Base-by-base conservation (phyloP, 2,888 invertebrate genomes). In the Nudaria mundana region DNA sequence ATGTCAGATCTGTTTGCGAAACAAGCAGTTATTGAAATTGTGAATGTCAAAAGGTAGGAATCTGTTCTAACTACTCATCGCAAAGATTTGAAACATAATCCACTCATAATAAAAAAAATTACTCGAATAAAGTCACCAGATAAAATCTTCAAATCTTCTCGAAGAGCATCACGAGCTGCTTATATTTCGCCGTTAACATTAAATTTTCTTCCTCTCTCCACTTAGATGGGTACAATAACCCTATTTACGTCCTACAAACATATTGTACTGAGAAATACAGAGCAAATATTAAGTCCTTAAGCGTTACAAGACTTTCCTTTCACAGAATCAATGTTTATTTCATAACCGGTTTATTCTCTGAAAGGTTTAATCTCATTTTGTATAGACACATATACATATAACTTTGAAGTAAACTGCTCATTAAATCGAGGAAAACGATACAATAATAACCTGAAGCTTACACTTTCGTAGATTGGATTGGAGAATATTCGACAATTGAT, bases 291-390 rank as follows among this genome's bases (percentile, higher is more conserved):
- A 47, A 15, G 45, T 38, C 20, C 42, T 40, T 40, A 42, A 57
- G 50, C 34, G 29, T 31, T 35, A 56, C 56, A 52, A 39, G 56
- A 20, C 28, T 56, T 56, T 45, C 47, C 57, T 57, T 30, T 60
- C 22, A 45, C 39, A 32, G 33, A 38, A 43, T 35, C 29, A 15
- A 24, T 46, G 30, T 46, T 40, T 56, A 40, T 31, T 36, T 36
- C 23, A 38, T 52, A 44, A 52, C 50, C 50, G 44, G 43, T 42
- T 56, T 56, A 39, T 30, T 29, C 44, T 41, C 28, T 40, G 36
- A 52, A 25, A 31, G 24, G 23, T 20, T 20, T 20, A 20, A 20
- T 20, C 37, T 22, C 24, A 32, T 23, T 23, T 32, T 24, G 15
- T 23, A 23, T 23, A 24, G 7, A 23, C 15, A 32, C 16, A 15